These are phyloP conservation scores for Calephelis nemesis DNA, from an alignment of 1,140 invertebrate genomes.

Conservation along the genomic window DNA sequence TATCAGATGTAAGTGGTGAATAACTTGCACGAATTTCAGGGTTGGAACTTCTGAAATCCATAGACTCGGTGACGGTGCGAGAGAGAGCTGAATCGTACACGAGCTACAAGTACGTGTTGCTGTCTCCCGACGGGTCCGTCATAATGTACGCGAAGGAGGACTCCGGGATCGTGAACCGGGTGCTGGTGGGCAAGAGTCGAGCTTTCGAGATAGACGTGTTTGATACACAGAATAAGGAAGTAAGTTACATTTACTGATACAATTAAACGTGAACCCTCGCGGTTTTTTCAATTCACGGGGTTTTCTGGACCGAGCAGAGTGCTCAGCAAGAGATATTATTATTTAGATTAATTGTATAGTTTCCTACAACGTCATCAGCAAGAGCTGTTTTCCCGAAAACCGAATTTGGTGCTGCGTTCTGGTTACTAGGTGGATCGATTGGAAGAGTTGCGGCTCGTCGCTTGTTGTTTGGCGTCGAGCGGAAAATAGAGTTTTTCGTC, in stretches of 20 bases:
- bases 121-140: conserved; percentile 34
- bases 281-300: too few relatives aligned
- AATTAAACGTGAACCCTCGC: too few relatives aligned
- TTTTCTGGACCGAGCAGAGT: too few relatives aligned
- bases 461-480: too few relatives aligned
- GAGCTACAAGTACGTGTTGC: conserved; percentile 49
- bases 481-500: too few relatives aligned
- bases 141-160: conserved; percentile 48
- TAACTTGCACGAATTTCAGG: conserved; percentile 28
- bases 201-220: conserved; percentile 47
- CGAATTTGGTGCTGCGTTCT: too few relatives aligned
- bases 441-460: too few relatives aligned
- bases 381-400: too few relatives aligned
- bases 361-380: too few relatives aligned
- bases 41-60: conserved; percentile 31
- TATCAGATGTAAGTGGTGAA: background rate
- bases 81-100: conserved; percentile 38
- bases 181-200: conserved; percentile 45
- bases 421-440: too few relatives aligned
- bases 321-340: too few relatives aligned
- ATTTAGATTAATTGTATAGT: too few relatives aligned
- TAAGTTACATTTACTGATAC: background rate
- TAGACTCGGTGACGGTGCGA: conserved; percentile 38
- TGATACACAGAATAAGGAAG: conserved; percentile 41
- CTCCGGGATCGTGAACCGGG: conserved; percentile 33